Conservation (phyloP, 2,113 vertebrate species). For the Nymphicus hollandicus region DNA sequence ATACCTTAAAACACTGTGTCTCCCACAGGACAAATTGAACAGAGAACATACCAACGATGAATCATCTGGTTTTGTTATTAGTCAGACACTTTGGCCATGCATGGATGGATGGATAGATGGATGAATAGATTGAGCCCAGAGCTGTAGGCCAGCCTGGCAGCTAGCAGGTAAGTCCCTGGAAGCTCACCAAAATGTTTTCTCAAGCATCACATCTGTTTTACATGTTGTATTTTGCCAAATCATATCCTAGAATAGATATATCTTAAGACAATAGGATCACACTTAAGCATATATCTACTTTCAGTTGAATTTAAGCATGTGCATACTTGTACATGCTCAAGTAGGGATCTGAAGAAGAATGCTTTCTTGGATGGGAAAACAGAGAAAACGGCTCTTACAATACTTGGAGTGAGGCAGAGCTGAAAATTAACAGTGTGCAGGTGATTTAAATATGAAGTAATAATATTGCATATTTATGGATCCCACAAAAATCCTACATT, state of each 20-base stretch:
- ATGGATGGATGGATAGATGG: not conserved
- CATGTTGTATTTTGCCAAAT: not conserved
- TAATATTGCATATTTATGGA: not conserved
- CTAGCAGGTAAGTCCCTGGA: slow-evolving; percentile 30
- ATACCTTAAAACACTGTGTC: not conserved
- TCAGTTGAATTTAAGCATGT: not conserved
- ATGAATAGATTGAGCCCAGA: not conserved
- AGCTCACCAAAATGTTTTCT: slow-evolving; percentile 8
- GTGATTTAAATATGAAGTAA: not conserved
- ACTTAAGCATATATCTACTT: not conserved
- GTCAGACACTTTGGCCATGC: not conserved
- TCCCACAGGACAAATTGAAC: not conserved
- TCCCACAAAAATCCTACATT: not conserved
- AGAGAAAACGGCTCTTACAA: not conserved
- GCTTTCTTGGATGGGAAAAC: not conserved
- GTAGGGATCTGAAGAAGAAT: not conserved
- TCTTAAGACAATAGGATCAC: not conserved
- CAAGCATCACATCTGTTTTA: not conserved
- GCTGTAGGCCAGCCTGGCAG: slow-evolving; percentile 7
- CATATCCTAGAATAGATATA: not conserved
- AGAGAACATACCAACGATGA: not conserved
- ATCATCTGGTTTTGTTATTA: slow-evolving; percentile 29
- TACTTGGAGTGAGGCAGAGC: not conserved
- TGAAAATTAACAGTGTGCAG: not conserved
- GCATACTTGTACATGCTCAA: not conserved